These are phyloP conservation scores for Catharus ustulatus DNA, from an alignment of 2,797 vertebrate genomes.

Conservation along the genomic window DNA sequence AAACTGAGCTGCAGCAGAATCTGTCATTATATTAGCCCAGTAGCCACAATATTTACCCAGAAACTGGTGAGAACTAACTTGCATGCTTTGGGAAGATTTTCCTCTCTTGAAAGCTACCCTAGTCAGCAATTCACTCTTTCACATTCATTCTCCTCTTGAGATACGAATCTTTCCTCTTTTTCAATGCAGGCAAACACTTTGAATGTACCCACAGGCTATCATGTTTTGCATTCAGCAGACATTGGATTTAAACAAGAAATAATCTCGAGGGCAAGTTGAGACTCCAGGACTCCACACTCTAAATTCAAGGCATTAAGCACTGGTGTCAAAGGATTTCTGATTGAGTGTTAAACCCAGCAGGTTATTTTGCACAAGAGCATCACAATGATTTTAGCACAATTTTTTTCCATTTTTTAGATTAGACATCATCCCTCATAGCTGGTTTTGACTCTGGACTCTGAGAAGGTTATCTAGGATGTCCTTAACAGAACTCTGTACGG, in stretches of 20 bases:
- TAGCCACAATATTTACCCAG: not conserved
- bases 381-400: not conserved
- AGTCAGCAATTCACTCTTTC: not conserved
- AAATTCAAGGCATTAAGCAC: not conserved
- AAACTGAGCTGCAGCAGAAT: not conserved
- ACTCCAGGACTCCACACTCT: not conserved
- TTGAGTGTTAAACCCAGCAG: not conserved
- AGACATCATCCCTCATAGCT: not conserved
- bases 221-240: not conserved
- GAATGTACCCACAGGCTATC: not conserved
- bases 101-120: not conserved
- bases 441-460: not conserved
- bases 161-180: not conserved
- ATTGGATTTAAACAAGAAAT: not conserved
- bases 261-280: not conserved
- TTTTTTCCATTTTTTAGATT: not conserved
- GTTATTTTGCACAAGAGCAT: not conserved
- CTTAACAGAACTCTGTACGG: not conserved
- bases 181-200: not conserved
- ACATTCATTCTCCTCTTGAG: not conserved
- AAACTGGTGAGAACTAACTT: not conserved
- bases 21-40: not conserved
- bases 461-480: not conserved
- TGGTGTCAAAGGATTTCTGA: not conserved
- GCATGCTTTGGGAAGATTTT: not conserved